These are phyloP conservation scores for Pedetes capensis DNA, from an alignment of 2,113 vertebrate genomes.

Conservation along the genomic window DNA sequence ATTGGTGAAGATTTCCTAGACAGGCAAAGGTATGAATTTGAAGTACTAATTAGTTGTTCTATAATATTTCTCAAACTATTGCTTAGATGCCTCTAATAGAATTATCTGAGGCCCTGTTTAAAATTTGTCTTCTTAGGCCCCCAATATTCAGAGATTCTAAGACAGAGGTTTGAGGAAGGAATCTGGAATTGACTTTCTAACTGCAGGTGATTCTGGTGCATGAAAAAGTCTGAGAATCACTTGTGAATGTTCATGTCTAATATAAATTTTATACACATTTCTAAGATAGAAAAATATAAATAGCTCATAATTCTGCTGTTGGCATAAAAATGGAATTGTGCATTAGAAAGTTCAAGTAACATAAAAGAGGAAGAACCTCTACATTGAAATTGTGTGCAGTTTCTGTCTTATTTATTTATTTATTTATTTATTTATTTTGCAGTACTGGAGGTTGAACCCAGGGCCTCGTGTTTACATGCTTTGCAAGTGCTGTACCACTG, in stretches of 20 bases:
- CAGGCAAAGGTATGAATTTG: background rate
- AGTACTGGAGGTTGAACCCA: too few relatives aligned
- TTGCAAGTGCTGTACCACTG: too few relatives aligned
- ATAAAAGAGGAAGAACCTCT: background rate
- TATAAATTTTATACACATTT: background rate
- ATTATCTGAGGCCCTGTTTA: background rate
- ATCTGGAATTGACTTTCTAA: slow-evolving; percentile 1
- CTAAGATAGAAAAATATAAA: slow-evolving; percentile 11
- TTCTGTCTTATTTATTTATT: too few relatives aligned
- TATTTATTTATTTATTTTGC: too few relatives aligned
- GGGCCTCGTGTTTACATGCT: too few relatives aligned
- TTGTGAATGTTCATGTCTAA: slow-evolving; percentile 4
- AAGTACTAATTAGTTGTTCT: background rate
- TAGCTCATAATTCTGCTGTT: background rate
- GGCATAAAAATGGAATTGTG: background rate
- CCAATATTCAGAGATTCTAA: background rate
- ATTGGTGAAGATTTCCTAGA: background rate
- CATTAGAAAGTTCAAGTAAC: background rate
- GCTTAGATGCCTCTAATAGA: background rate
- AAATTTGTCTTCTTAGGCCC: background rate
- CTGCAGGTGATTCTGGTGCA: background rate
- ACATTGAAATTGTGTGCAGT: too few relatives aligned
- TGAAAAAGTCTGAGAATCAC: background rate
- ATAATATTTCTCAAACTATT: background rate
- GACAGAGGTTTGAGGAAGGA: background rate